Conservation (phyloP, 35 echinoderm and acorn worm species). For the Acanthaster planci region DNA sequence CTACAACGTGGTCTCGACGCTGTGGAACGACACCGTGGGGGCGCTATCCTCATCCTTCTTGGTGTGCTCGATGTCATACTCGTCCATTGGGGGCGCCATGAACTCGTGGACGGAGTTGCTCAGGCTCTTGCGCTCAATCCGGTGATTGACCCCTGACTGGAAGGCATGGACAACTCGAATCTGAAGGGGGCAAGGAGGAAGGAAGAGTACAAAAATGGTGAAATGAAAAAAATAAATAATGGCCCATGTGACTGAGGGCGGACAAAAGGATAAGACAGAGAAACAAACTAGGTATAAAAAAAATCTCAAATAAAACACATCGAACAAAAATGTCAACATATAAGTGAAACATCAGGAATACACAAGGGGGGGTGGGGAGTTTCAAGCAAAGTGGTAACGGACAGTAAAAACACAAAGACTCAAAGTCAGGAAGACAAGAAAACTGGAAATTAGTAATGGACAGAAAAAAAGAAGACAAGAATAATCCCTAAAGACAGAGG, state of each 20-base stretch:
- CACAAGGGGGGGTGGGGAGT: too few relatives aligned
- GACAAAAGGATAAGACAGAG: neutral
- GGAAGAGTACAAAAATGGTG: constrained; percentile 18
- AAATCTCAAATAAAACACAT: too few relatives aligned
- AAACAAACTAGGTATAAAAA: too few relatives aligned
- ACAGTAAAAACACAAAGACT: too few relatives aligned
- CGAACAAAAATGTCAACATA: too few relatives aligned
- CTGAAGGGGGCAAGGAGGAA: constrained; percentile 43
- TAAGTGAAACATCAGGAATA: too few relatives aligned
- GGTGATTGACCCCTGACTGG: constrained; percentile 87
- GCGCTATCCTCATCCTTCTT: constrained; percentile 87
- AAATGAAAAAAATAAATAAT: neutral
- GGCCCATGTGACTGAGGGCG: neutral
- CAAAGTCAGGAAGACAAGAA: too few relatives aligned
- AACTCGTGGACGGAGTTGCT: constrained; percentile 99
- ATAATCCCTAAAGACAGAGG: too few relatives aligned
- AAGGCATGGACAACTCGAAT: constrained; percentile 97
- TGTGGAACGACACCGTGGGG: constrained; percentile 79
- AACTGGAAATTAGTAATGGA: too few relatives aligned
- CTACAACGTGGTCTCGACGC: constrained; percentile 47
- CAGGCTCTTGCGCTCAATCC: constrained; percentile 93
- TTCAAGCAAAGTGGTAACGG: too few relatives aligned
- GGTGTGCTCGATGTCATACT: constrained; percentile 88
- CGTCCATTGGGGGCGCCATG: constrained; percentile 74
- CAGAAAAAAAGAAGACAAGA: too few relatives aligned